These are phyloP conservation scores for Pygoscelis adeliae DNA, from an alignment of 2,113 vertebrate genomes.

Conservation along the genomic window DNA sequence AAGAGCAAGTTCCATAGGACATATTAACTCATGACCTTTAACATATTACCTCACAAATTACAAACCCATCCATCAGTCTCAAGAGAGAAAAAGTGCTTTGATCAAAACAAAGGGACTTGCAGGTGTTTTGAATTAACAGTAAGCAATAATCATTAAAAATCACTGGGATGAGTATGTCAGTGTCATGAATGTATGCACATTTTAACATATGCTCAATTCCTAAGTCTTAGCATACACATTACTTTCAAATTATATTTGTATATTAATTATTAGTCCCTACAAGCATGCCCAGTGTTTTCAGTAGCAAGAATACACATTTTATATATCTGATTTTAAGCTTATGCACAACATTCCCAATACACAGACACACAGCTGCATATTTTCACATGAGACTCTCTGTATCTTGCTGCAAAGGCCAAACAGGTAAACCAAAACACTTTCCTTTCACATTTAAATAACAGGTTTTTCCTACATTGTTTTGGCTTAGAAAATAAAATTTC, in stretches of 20 bases:
- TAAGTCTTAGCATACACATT: background rate
- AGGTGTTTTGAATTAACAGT: slow-evolving; percentile 77
- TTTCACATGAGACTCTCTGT: background rate
- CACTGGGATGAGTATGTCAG: slow-evolving; percentile 20
- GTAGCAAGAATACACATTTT: background rate
- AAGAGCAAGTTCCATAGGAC: slow-evolving; percentile 73
- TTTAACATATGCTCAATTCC: background rate
- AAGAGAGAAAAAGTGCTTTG: slow-evolving; percentile 53
- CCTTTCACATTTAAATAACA: slow-evolving; percentile 34
- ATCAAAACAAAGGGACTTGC: slow-evolving; percentile 77
- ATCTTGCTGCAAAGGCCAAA: slow-evolving; percentile 25
- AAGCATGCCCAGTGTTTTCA: background rate
- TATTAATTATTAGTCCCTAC: background rate
- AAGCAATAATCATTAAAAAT: slow-evolving; percentile 69
- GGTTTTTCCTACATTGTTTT: slow-evolving; percentile 7
- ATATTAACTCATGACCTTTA: slow-evolving; percentile 81
- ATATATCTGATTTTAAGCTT: background rate
- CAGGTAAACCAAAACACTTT: slow-evolving; percentile 30
- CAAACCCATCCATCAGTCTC: slow-evolving; percentile 73
- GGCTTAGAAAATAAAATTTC: slow-evolving; percentile 54
- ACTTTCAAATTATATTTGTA: slow-evolving; percentile 1
- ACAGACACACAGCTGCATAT: background rate
- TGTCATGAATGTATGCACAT: background rate
- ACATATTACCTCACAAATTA: slow-evolving; percentile 78
- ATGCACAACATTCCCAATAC: background rate